Conservation (phyloP, 37 sponge, comb jelly and placozoan species). For the Diacarnus erythraeanus region DNA sequence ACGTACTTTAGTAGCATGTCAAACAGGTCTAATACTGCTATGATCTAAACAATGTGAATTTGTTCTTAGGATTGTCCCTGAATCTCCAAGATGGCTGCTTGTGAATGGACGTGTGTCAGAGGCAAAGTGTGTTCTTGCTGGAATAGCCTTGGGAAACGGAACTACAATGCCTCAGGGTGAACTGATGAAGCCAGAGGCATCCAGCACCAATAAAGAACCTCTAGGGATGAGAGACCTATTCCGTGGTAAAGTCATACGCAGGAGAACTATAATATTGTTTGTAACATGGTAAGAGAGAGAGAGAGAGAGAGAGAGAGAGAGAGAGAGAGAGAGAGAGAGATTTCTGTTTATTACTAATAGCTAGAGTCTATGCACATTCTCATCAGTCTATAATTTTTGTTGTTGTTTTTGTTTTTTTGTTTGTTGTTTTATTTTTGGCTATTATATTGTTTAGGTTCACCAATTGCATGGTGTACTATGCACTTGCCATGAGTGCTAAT, state of each 20-base stretch:
- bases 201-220: neutral
- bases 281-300: constrained; percentile 35
- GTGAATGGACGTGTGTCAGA: constrained; percentile 43
- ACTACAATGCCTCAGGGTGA: constrained; percentile 10
- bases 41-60: too few relatives aligned
- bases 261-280: constrained; percentile 22
- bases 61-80: constrained; percentile 46
- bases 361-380: too few relatives aligned
- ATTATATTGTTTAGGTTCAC: constrained; percentile 38
- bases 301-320: neutral
- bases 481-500: constrained; percentile 48
- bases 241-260: constrained; percentile 11
- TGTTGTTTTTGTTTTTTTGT: neutral
- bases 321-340: neutral
- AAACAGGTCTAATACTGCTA: too few relatives aligned
- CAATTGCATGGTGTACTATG: constrained; percentile 50
- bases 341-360: neutral
- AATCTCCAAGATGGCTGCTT: constrained; percentile 80
- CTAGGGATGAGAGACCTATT: constrained; percentile 42
- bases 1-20: too few relatives aligned
- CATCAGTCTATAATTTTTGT: neutral
- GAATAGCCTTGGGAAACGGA: constrained; percentile 56
- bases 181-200: constrained; percentile 7
- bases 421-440: neutral
- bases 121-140: constrained; percentile 2